phyloP scores from a whole-genome alignment of 2,797 vertebrate genomes.

The Pygocentrus nattereri region DNA sequence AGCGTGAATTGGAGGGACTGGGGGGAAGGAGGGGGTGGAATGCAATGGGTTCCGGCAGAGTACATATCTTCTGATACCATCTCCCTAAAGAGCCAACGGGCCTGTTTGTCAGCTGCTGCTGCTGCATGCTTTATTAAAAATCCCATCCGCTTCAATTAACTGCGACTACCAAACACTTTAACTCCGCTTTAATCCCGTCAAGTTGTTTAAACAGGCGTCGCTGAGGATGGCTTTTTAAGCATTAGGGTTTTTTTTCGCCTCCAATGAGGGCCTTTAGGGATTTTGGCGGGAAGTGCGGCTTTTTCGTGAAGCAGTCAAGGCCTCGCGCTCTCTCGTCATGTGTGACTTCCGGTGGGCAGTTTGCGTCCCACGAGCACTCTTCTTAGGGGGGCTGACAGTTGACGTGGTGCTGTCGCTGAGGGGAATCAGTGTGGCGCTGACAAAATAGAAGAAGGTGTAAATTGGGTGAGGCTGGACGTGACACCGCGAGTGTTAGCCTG shows the following conservation, averaged over 20 bases:
- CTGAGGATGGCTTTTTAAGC: conserved; percentile 70
- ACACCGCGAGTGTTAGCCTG: conserved; percentile 70
- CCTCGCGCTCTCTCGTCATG: conserved; percentile 3
- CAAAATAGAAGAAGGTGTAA: conserved; percentile 79
- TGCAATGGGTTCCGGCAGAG: conserved; percentile 79
- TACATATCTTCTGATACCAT: conserved; percentile 82
- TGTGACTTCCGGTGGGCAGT: conserved; percentile 40
- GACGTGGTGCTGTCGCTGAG: conserved; percentile 71
- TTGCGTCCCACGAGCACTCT: conserved; percentile 32
- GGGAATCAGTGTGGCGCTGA: conserved; percentile 72
- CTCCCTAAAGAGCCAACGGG: conserved; percentile 79
- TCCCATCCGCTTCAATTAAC: conserved; percentile 85
- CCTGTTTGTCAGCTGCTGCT: conserved; percentile 85
- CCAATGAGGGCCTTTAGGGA: conserved; percentile 37
- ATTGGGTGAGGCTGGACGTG: conserved; percentile 81
- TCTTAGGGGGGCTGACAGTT: conserved; percentile 74
- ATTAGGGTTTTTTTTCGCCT: conserved; percentile 24
- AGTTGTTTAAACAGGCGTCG: conserved; percentile 78
- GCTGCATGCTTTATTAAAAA: conserved; percentile 86
- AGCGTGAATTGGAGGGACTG: conserved; percentile 55
- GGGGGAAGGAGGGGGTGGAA: conserved; percentile 68
- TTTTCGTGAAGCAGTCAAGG: conserved; percentile 18
- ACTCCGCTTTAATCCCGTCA: conserved; percentile 82
- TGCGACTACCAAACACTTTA: conserved; percentile 81
- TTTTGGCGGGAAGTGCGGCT: conserved; percentile 29